Base-by-base conservation (phyloP, 1,140 invertebrate species). In the Coptotermes formosanus region DNA sequence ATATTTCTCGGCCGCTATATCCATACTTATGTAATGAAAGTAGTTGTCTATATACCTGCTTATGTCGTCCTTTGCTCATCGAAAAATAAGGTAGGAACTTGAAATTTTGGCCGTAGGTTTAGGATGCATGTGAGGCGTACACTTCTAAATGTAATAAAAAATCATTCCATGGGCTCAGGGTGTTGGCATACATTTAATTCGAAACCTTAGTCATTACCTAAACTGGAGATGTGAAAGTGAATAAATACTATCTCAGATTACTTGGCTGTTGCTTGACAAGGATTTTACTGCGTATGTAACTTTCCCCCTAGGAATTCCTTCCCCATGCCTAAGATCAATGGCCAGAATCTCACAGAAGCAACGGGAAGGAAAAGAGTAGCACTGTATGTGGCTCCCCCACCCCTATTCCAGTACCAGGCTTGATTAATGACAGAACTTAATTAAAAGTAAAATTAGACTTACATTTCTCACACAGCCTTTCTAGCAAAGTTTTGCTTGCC, bases 361-460 rank as follows among this genome's bases (percentile, higher is more conserved):
- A 12, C 43, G 9, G 21, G 38, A 38, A 32, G 81, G n/a, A 30
- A 82, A n/a, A 25, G 11, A n/a, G 11, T 32, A 23, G 11, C 82
- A 45, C 30, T 23, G 38, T 23, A 21, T 44, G 4, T 44, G 38
- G 14, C 82, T 32, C 43, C 38, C 12, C 43, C 21, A 38, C 82
- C 4, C 82, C 38, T 30, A 4, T n/a, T 30, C 52, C 23, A 32
- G 86, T 48, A n/a, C 84, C 83, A 52, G 3, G 43, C 87, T 87
- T 88, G 88, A 88, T 88, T 88, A 88, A 88, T 88, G 88, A 87
- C 85, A 86, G 86, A 87, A 88, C 88, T 88, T 88, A 88, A 88
- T 88, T 88, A 88, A 88, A 88, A 88, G 88, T 88, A 88, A 88
- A 88, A 88, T 88, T 88, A 87, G 85, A 87, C 85, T 88, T 88